Evolutionary conservation across 2,113 vertebrate species (phyloP).

Genomic region (Saccopteryx leptura): DNA sequence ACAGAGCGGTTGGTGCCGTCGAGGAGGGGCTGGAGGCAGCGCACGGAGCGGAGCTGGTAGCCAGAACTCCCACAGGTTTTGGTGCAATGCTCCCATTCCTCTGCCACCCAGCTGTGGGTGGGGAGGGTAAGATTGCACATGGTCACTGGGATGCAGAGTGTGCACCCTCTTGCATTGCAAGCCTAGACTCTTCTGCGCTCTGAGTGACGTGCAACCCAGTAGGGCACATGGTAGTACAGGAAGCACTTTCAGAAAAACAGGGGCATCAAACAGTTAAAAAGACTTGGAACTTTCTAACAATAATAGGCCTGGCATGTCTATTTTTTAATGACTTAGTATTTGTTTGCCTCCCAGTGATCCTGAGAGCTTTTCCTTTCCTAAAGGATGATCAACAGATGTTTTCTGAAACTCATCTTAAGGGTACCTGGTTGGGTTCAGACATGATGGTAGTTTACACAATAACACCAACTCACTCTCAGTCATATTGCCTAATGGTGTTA

Average conservation of each 20-base stretch:
- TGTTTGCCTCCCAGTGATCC: background rate
- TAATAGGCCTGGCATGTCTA: fast-evolving
- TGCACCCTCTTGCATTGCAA: background rate
- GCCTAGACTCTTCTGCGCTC: background rate
- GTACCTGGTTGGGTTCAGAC: background rate
- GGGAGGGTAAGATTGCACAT: fast-evolving
- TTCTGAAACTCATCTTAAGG: background rate
- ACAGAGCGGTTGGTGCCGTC: constrained; percentile 94
- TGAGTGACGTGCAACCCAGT: fast-evolving
- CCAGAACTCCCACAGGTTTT: constrained; percentile 95
- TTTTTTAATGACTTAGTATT: background rate
- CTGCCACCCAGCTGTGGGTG: constrained; percentile 93
- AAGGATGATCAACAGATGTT: background rate
- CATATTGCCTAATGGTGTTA: background rate
- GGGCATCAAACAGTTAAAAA: background rate
- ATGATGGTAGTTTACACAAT: background rate
- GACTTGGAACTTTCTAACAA: background rate
- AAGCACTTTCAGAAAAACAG: background rate
- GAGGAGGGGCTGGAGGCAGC: constrained; percentile 93
- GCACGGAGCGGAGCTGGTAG: constrained; percentile 96
- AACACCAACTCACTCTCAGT: background rate
- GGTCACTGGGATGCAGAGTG: fast-evolving
- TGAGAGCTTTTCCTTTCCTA: background rate
- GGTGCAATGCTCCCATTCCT: constrained; percentile 98
- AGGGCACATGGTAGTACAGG: background rate